Evolutionary conservation across 2,113 vertebrate species (phyloP).

Genomic region (Clinocottus analis): DNA sequence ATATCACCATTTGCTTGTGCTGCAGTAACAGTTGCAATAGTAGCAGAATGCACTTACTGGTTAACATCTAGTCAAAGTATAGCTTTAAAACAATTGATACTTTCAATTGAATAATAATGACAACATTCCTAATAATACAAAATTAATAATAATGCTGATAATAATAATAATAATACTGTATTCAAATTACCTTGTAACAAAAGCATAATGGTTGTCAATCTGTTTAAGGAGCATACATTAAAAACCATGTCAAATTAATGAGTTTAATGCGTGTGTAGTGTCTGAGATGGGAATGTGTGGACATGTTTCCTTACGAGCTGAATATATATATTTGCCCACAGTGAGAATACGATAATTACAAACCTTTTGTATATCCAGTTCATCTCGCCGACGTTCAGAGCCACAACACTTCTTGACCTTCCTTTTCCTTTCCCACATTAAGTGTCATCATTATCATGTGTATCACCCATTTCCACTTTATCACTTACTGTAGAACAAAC

Average conservation of each 20-base stretch:
- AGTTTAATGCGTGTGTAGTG: background rate
- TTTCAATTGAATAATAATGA: background rate
- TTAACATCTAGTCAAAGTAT: background rate
- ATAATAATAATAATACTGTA: too few species aligned
- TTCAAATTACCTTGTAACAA: background rate
- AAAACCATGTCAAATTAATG: background rate
- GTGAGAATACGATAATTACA: background rate
- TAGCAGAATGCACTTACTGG: background rate
- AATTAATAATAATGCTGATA: background rate
- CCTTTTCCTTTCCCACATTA: background rate
- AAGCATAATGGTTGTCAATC: background rate
- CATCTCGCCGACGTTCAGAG: background rate
- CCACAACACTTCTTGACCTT: background rate
- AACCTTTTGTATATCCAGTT: background rate
- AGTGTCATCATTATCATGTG: background rate
- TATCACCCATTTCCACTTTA: conserved; percentile 5
- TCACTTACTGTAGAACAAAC: conserved; percentile 2
- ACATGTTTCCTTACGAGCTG: too few species aligned
- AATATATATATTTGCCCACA: too few species aligned
- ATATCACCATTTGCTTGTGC: background rate
- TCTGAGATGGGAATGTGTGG: too few species aligned
- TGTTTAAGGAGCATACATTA: background rate
- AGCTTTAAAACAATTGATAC: background rate
- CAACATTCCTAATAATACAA: background rate
- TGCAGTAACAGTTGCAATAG: background rate